Base-by-base conservation (phyloP, 1,140 invertebrate species). In the Colletes latitarsis region DNA sequence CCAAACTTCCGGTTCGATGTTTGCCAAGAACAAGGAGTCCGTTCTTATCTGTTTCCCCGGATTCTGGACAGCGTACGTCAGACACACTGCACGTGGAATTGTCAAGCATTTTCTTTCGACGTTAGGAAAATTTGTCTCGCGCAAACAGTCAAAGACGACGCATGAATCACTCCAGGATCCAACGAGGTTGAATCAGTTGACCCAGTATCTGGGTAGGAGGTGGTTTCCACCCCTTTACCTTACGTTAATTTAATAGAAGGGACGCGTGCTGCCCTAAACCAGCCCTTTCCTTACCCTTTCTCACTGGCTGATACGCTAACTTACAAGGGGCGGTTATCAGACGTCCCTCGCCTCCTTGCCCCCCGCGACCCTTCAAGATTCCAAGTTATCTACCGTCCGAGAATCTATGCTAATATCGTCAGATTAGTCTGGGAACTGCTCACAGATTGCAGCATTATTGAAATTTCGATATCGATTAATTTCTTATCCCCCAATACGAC, bases 201-300 rank as follows among this genome's bases (percentile, higher is more conserved):
- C 89, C 89, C 62, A 89, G 82, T 89, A 81, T 85, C 71, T 84
- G 55, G 72, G 75, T 66, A 66, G 63, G 82, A 79, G 88, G 87
- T 89, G 85, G 89, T 88, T 88, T 89, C 89, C 85, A 89, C 82
- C 87, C 88, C 88, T 91, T 88, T 88, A 84, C 89, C 87, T 90
- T 88, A 88, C 88, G 86, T 90, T 93, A 91, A 92, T 93, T 93
- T 93, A 92, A 93, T 92, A 89, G 90, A 90, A 92, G 89, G 89
- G 89, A 92, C 89, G 89, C 88, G 85, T 88, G 83, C 82, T 89
- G 88, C 86, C 89, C 88, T 87, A 88, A 87, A 89, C 89, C 88
- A 85, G 79, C 89, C 90, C 84, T 84, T 84, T 88, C 87, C 77
- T 82, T 82, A 88, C 84, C 89, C 89, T 89, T 88, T 84, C 86